Base-by-base conservation (phyloP, 2,113 vertebrate species). In the Recurvirostra avosetta region DNA sequence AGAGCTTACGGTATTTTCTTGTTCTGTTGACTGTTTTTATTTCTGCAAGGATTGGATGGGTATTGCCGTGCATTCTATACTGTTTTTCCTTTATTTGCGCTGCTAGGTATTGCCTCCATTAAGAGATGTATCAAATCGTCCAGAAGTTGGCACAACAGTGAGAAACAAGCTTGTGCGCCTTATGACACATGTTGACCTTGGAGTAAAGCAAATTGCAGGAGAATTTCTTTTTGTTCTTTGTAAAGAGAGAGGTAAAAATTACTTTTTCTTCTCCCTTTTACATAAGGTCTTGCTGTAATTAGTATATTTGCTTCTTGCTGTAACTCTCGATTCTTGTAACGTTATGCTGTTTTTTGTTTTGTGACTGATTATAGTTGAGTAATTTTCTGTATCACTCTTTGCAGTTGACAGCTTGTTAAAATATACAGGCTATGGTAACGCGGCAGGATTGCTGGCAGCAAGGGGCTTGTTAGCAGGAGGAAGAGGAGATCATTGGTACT, bases 171-270 rank as follows among this genome's bases (percentile, higher is more conserved):
- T 99, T 71, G 99, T 99, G 81, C 99, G 99, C 70, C 99, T 99
- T 43, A 99, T 99, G 99, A 99, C 99, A 16, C 99, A 99, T 0
- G 99, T 99, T 22, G 99, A 99, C 96, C 98, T 99, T 92, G 99
- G 99, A 32, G 99, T 99, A 91, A 99, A 99, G 98, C 99, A 99
- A 94, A 99, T 99, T 43, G 99, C 99, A 77, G 99, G 99, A 65
- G 99, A 99, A 97, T 99, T 99, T 92, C 98, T 99, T 70, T 99
- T 99, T 53, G 99, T 99, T 59, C 99, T 99, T 88, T 99, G 99
- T 97, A 99, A 99, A 97, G 99, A 99, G 93, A 99, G 99, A 96
- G 99, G 99, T 99, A 98, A 97, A 97, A 95, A 76, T 62, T 14
- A 14, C 22, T 72, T 41, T 78, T 92, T 43, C 73, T 59, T 56